Conservation (phyloP, 2,797 vertebrate genomes). For the Acropternis orthonyx region DNA sequence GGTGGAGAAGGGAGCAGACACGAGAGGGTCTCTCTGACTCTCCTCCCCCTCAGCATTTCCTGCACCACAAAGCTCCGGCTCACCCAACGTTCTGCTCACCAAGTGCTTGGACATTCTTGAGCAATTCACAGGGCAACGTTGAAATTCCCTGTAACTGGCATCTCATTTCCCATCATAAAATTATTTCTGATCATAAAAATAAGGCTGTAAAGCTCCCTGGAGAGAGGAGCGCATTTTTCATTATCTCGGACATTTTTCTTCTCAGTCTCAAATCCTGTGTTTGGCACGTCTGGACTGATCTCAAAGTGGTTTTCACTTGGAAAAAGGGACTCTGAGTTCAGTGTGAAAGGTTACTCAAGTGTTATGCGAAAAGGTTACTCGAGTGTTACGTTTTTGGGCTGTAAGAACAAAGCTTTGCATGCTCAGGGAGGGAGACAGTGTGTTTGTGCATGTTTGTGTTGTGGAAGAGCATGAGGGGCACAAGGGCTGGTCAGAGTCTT, state of each 20-base stretch:
- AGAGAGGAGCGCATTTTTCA: not conserved
- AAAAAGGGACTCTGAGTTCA: not conserved
- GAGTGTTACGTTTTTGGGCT: not conserved
- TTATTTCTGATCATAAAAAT: not conserved
- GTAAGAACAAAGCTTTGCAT: not conserved
- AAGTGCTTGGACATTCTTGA: not conserved
- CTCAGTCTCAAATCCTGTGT: not conserved
- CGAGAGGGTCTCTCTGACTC: not conserved
- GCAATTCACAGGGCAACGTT: not conserved
- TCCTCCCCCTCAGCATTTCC: not conserved
- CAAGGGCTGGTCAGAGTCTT: not conserved
- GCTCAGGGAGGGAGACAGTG: not conserved
- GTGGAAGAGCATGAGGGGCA: not conserved
- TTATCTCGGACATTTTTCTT: not conserved
- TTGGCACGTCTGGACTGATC: not conserved
- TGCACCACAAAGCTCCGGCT: not conserved
- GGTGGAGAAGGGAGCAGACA: not conserved
- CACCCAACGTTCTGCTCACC: not conserved
- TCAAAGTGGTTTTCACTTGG: not conserved
- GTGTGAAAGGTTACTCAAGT: not conserved
- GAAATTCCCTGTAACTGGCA: not conserved
- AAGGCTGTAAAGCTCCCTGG: not conserved
- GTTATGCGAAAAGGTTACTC: not conserved
- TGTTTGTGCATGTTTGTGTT: not conserved
- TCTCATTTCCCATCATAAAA: conserved; percentile 24